phyloP scores from a whole-genome alignment of 2,888 invertebrate species.

The Polymixis flavicincta region DNA sequence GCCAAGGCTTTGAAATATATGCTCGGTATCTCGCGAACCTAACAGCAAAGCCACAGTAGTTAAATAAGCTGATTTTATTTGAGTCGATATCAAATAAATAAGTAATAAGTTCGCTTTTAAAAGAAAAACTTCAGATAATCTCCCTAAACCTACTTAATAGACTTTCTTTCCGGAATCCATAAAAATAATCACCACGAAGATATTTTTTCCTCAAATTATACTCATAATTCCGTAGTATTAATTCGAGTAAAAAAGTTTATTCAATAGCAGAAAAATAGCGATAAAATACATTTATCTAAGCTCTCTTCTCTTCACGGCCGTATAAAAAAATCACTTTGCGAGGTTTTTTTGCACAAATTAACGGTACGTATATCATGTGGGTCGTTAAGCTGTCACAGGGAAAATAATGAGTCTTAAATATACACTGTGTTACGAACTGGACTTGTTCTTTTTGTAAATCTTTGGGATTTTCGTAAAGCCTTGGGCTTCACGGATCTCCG shows the following conservation, averaged over 20 bases:
- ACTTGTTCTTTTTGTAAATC: conserved; percentile 44
- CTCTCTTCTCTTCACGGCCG: conserved; percentile 28
- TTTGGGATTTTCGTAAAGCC: conserved; percentile 16
- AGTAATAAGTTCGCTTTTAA: conserved; percentile 20
- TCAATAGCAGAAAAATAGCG: conserved; percentile 35
- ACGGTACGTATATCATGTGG: conserved; percentile 68
- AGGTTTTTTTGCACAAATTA: conserved; percentile 66
- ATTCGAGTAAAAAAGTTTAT: conserved; percentile 28
- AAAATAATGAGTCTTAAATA: conserved; percentile 65
- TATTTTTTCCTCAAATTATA: conserved; percentile 14
- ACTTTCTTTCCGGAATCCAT: conserved; percentile 19
- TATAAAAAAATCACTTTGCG: conserved; percentile 53
- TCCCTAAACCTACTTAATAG: conserved; percentile 5
- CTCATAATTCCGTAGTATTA: conserved; percentile 45
- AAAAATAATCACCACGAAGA: conserved; percentile 13
- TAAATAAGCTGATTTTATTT: neutral
- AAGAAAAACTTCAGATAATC: conserved; percentile 22
- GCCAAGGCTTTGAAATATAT: no score
- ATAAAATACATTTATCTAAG: conserved; percentile 52
- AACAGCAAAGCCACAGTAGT: neutral
- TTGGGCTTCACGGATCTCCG: neutral
- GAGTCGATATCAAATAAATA: conserved; percentile 2
- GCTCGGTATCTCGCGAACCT: no score
- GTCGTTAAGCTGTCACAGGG: conserved; percentile 69
- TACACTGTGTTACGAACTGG: conserved; percentile 44